These are phyloP conservation scores for Drosophila melanogaster DNA, from an alignment of 1,140 invertebrate genomes.

Conservation along the genomic window Release_6_plus_ISO1_MT NT_033779.5:18823001-18823500, in stretches of 20 bases:
- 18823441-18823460: neutral
- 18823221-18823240: neutral
- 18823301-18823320: neutral
- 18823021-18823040: constrained; percentile 15
- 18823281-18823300: neutral
- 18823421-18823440: neutral
- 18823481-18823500: constrained; percentile 39
- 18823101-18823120: constrained; percentile 11
- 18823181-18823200: neutral
- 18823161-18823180: neutral
- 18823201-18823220: neutral
- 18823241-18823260: neutral
- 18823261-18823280: neutral
- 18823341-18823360: too few relatives aligned
- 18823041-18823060: constrained; percentile 14
- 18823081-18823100: constrained; percentile 9
- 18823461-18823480: constrained; percentile 5
- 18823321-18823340: neutral
- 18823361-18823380: too few relatives aligned
- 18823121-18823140: constrained; percentile 28
- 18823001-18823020: constrained; percentile 14
- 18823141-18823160: constrained; percentile 26
- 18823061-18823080: constrained; percentile 8
- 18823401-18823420: neutral
- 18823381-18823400: too few relatives aligned